These are phyloP conservation scores for Coturnix japonica DNA, from an alignment of 2,113 vertebrate species.

Conservation along the genomic window DNA sequence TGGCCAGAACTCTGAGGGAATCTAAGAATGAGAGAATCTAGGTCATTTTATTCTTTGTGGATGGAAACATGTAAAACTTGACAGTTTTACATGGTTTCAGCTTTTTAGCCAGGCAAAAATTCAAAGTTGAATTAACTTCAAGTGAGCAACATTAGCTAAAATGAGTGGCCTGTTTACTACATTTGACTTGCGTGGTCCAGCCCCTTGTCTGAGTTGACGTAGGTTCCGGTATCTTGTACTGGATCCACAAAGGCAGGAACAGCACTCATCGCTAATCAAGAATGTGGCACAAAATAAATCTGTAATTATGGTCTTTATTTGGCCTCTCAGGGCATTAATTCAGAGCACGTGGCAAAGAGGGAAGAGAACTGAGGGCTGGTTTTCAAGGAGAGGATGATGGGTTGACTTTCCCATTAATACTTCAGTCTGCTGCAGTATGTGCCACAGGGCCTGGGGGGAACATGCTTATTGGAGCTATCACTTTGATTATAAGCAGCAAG, in stretches of 20 bases:
- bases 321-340: neutral
- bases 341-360: neutral
- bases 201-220: neutral
- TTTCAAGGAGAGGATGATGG: neutral
- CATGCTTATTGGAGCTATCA: fast-evolving
- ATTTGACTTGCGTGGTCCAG: neutral
- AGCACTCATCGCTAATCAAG: fast-evolving
- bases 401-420: neutral
- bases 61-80: slow-evolving; percentile 52
- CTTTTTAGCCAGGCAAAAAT: slow-evolving; percentile 11
- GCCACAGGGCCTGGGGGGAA: neutral
- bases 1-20: slow-evolving; percentile 51
- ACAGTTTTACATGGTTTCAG: neutral
- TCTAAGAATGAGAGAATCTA: slow-evolving; percentile 62
- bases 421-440: neutral
- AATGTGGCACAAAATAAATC: neutral
- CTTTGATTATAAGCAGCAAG: neutral
- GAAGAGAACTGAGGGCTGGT: neutral
- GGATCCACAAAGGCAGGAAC: neutral
- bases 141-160: neutral
- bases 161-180: neutral
- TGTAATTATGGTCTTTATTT: neutral
- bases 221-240: neutral
- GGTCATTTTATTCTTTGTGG: slow-evolving; percentile 55
- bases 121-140: neutral